These are phyloP conservation scores for Potamilus streckersoni DNA, from an alignment of 1,140 invertebrate species.

Conservation along the genomic window DNA sequence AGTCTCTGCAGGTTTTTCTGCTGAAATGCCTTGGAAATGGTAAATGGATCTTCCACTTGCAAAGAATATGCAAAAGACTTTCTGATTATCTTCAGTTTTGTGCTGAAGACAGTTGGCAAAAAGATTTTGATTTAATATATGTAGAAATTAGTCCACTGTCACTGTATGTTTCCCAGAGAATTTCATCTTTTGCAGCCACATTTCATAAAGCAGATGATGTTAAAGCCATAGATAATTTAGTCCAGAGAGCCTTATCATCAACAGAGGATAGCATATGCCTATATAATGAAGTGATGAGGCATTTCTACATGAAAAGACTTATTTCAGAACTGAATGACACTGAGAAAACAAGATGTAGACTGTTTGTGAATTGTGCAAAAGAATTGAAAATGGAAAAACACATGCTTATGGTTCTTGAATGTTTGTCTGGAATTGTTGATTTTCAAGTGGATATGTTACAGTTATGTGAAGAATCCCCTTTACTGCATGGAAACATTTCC, in stretches of 20 bases:
- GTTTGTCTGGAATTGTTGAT: slow-evolving; percentile 3
- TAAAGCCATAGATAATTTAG: not conserved
- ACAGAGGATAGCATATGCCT: slow-evolving; percentile 3
- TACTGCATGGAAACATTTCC: slow-evolving; percentile 3
- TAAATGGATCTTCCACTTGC: not conserved
- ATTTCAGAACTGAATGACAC: not conserved
- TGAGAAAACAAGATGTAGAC: not conserved
- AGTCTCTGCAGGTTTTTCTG: not conserved
- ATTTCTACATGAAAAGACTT: not conserved
- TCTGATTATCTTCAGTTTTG: not conserved
- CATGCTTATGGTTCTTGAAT: not conserved
- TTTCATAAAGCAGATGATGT: not conserved
- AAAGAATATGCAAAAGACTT: not conserved
- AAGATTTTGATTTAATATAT: not conserved
- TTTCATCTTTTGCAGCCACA: not conserved
- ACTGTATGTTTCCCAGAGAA: not conserved
- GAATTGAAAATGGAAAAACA: not conserved
- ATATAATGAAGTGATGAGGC: slow-evolving; percentile 1
- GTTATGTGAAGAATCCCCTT: slow-evolving; percentile 1
- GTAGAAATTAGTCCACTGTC: slow-evolving; percentile 7
- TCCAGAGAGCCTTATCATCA: not conserved
- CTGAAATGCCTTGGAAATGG: slow-evolving; percentile 8
- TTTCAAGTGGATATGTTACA: not conserved
- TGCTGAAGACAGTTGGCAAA: slow-evolving; percentile 6
- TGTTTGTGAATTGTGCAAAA: not conserved